These are phyloP conservation scores for Ictalurus punctatus DNA, from an alignment of 2,113 vertebrate species.

Conservation along the genomic window DNA sequence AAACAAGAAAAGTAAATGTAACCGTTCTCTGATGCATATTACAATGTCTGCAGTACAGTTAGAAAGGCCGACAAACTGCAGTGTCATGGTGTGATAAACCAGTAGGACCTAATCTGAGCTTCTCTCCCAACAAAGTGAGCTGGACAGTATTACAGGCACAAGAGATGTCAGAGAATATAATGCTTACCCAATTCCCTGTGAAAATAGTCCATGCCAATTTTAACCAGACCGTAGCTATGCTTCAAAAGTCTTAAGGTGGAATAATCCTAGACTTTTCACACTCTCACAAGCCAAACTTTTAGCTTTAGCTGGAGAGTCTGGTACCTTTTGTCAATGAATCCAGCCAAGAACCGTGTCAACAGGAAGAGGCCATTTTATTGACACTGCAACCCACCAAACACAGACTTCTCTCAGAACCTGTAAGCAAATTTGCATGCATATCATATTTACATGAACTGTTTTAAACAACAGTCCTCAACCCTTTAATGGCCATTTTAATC, in stretches of 20 bases:
- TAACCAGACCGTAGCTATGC: background rate
- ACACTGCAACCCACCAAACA: background rate
- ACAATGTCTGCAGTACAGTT: background rate
- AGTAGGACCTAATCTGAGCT: background rate
- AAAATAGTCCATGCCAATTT: background rate
- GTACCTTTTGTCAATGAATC: background rate
- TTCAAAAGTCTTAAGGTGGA: background rate
- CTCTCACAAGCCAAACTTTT: background rate
- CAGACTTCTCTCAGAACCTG: background rate
- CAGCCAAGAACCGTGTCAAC: background rate
- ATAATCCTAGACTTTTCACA: background rate
- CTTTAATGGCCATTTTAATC: background rate
- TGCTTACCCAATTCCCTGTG: background rate
- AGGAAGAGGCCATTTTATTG: background rate
- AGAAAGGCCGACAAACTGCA: background rate
- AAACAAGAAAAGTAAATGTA: background rate
- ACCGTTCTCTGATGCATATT: background rate
- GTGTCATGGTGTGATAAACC: background rate
- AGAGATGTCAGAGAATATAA: background rate
- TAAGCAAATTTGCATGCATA: background rate
- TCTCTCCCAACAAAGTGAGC: background rate
- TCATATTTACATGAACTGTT: background rate
- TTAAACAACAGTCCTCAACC: background rate
- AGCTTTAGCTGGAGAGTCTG: background rate
- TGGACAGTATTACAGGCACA: background rate